Evolutionary conservation across 1,140 invertebrate genomes (phyloP).

Genomic region (Megalonaias nervosa): DNA sequence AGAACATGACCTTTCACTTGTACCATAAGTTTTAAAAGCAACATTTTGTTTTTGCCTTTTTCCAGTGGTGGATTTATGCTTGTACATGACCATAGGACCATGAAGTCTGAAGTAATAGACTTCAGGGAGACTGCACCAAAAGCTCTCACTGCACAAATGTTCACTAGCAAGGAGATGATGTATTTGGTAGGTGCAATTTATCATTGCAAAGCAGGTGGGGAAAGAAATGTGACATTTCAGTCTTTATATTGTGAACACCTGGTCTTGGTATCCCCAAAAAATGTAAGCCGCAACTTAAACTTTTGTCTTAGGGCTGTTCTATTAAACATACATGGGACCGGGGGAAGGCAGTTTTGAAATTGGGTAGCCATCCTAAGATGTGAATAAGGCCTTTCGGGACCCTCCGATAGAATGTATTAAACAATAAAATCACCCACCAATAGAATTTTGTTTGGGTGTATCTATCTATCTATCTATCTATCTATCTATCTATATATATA

Average conservation of each 20-base stretch:
- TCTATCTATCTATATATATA: too few species aligned
- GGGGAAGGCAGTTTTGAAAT: too few species aligned
- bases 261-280: neutral
- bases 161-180: neutral
- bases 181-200: too few species aligned
- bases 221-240: neutral
- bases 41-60: conserved; percentile 20
- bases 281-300: neutral
- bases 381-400: too few species aligned
- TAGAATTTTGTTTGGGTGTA: too few species aligned
- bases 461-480: too few species aligned
- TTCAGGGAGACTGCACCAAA: conserved; percentile 64
- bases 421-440: too few species aligned
- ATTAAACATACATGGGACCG: too few species aligned
- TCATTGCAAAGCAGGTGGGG: neutral
- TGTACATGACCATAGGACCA: conserved; percentile 79
- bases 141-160: conserved; percentile 37
- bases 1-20: too few species aligned
- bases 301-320: neutral
- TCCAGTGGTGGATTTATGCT: conserved; percentile 82
- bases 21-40: too few species aligned
- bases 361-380: too few species aligned
- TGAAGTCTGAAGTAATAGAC: conserved; percentile 60
- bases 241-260: neutral
- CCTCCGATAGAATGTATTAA: too few species aligned